Evolutionary conservation across 2,888 invertebrate species (phyloP).

Genomic region (Hydroisotoma schaefferi): DNA sequence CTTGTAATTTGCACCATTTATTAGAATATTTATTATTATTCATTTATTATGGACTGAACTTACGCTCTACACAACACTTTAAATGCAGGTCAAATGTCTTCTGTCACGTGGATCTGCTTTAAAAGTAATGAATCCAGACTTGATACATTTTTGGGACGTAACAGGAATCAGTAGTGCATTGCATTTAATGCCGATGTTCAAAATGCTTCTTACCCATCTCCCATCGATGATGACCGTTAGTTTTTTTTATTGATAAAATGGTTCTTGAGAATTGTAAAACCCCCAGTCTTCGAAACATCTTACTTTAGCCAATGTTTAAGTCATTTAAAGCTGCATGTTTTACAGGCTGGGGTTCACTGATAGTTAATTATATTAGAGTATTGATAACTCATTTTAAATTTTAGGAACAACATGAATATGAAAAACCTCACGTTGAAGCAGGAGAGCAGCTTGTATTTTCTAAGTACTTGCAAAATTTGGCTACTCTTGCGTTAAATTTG

Average conservation of each 20-base stretch:
- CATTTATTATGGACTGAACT: background rate
- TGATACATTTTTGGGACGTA: constrained; percentile 57
- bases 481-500: constrained; percentile 58
- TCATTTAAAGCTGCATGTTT: too few species aligned
- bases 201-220: constrained; percentile 54
- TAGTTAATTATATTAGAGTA: background rate
- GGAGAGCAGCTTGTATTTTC: constrained; percentile 62
- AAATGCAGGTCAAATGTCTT: constrained; percentile 51
- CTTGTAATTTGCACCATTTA: constrained; percentile 53
- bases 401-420: constrained; percentile 52
- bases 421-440: constrained; percentile 59
- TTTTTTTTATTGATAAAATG: background rate
- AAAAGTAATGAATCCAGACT: constrained; percentile 52
- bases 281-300: background rate
- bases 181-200: constrained; percentile 58
- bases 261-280: background rate
- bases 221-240: constrained; percentile 54
- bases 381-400: constrained; percentile 1
- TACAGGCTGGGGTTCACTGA: background rate
- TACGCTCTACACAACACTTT: constrained; percentile 4
- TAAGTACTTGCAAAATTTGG: constrained; percentile 59
- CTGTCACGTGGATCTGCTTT: constrained; percentile 52
- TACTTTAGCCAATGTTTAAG: too few species aligned
- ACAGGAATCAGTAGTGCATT: constrained; percentile 55
- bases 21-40: background rate